Evolutionary conservation across 2,888 invertebrate genomes (phyloP).

Genomic region (Bursaphelenchus okinawaensis): DNA sequence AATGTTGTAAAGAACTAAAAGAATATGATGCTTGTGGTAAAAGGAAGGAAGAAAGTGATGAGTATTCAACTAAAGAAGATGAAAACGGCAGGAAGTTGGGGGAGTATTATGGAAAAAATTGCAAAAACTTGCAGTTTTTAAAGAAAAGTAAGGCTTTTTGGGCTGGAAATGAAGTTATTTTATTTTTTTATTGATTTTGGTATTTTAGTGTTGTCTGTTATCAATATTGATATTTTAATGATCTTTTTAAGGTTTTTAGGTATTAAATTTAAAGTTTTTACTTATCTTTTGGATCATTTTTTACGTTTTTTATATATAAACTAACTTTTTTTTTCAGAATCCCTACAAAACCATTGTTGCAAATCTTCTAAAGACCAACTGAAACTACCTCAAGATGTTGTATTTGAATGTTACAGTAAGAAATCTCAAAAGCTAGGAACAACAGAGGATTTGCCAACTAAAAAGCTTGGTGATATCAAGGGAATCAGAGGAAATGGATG

Average conservation of each 20-base stretch:
- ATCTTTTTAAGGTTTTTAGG: not conserved
- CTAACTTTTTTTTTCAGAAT: not conserved
- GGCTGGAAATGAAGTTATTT: not conserved
- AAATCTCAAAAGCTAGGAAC: not conserved
- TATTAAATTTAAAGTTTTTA: not conserved
- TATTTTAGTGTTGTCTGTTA: not conserved
- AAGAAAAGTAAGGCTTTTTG: not conserved
- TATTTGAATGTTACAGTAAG: not conserved
- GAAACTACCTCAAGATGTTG: not conserved
- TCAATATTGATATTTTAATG: not conserved
- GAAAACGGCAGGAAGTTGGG: too few relatives aligned
- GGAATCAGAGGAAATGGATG: constrained; percentile 10
- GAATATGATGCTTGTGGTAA: not conserved
- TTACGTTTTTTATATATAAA: not conserved
- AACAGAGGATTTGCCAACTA: not conserved
- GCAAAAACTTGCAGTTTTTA: not conserved
- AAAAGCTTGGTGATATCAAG: not conserved
- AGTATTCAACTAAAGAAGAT: too few relatives aligned
- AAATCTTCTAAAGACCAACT: not conserved
- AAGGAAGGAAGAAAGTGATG: not conserved
- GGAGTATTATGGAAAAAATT: not conserved
- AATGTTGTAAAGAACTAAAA: not conserved
- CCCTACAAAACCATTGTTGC: not conserved
- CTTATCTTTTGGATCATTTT: not conserved
- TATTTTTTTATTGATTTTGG: not conserved